Evolutionary conservation across 2,888 invertebrate genomes (phyloP).

Genomic region (Gasteruption jaculator): DNA sequence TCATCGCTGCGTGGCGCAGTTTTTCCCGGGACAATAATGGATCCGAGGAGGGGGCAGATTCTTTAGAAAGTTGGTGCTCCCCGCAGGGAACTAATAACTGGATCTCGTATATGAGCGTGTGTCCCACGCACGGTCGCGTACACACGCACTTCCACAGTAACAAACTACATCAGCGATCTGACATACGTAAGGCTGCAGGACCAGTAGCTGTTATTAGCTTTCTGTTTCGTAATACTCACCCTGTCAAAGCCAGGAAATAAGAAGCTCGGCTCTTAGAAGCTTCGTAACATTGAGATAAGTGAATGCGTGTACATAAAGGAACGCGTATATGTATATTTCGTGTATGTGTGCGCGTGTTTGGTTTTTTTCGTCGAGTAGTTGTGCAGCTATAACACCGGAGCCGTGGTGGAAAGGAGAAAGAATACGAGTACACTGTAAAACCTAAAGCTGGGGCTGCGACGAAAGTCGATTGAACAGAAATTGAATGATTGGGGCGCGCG

Average conservation of each 20-base stretch:
- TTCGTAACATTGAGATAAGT: no score
- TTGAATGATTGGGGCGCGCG: slow-evolving; percentile 51
- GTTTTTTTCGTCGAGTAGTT: no score
- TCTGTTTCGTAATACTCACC: slow-evolving; percentile 44
- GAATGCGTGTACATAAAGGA: no score
- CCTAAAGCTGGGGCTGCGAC: slow-evolving; percentile 15
- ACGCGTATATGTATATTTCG: no score
- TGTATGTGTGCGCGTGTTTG: no score
- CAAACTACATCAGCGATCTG: slow-evolving; percentile 32
- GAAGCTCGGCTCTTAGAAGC: no score
- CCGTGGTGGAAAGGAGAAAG: no score
- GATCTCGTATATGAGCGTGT: slow-evolving; percentile 34
- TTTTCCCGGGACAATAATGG: not conserved
- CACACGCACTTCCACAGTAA: slow-evolving; percentile 15
- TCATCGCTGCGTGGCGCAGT: not conserved
- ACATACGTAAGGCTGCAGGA: slow-evolving; percentile 24
- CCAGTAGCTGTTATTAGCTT: slow-evolving; percentile 47
- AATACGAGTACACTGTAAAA: no score
- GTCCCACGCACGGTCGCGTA: slow-evolving; percentile 20
- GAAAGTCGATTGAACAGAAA: slow-evolving; percentile 51
- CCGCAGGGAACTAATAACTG: slow-evolving; percentile 49
- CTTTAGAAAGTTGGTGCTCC: no score
- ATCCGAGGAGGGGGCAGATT: slow-evolving; percentile 1
- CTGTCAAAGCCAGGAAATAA: slow-evolving; percentile 49
- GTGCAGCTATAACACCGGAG: no score